Evolutionary conservation across 2,888 invertebrate species (phyloP).

Genomic region (Andricus curvator): DNA sequence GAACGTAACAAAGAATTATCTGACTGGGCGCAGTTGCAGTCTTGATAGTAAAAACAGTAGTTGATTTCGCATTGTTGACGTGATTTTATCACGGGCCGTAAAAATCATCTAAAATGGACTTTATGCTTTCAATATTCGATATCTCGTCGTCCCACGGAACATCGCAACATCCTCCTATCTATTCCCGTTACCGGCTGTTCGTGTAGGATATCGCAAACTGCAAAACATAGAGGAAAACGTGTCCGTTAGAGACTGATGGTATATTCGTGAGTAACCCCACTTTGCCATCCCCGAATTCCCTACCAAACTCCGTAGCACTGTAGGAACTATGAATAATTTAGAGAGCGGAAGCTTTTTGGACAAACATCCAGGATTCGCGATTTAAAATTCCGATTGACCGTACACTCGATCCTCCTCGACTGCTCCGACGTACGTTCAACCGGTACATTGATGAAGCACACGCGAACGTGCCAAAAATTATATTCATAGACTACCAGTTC

Average conservation of each 20-base stretch:
- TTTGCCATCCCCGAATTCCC: not conserved
- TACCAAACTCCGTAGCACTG: slow-evolving; percentile 22
- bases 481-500: slow-evolving; percentile 25
- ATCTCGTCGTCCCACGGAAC: slow-evolving; percentile 1
- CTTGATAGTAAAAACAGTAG: slow-evolving; percentile 6
- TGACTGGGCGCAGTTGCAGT: not conserved
- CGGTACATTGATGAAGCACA: slow-evolving; percentile 13
- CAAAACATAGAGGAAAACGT: slow-evolving; percentile 51
- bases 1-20: not conserved
- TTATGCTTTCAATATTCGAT: slow-evolving; percentile 16
- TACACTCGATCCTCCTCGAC: slow-evolving; percentile 29
- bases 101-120: not conserved
- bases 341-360: slow-evolving; percentile 69
- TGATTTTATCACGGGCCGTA: slow-evolving; percentile 3
- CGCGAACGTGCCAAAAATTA: slow-evolving; percentile 36
- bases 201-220: slow-evolving; percentile 38
- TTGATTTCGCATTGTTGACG: slow-evolving; percentile 25
- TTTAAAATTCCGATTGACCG: slow-evolving; percentile 73
- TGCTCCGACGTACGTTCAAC: slow-evolving; percentile 12
- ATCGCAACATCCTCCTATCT: slow-evolving; percentile 15
- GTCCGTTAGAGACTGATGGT: slow-evolving; percentile 49
- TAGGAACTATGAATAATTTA: slow-evolving; percentile 71
- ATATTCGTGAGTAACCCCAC: slow-evolving; percentile 45
- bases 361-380: slow-evolving; percentile 64
- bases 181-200: not conserved